Base-by-base conservation (phyloP, 2,888 invertebrate species). In the Dicycla oo region DNA sequence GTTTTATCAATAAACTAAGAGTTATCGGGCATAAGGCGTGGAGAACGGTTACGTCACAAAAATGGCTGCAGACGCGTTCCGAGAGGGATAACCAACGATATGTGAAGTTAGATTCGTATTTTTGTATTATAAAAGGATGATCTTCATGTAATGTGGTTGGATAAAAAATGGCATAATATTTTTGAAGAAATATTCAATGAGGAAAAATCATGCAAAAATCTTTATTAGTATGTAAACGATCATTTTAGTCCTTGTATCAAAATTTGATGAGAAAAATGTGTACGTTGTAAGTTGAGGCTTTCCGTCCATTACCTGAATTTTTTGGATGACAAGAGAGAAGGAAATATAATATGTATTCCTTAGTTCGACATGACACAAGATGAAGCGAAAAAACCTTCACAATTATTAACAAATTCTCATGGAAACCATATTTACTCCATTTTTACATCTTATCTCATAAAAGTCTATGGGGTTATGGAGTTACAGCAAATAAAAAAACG, bases 1-100 rank as follows among this genome's bases (percentile, higher is more conserved):
- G 69, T 71, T 67, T 81, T 78, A 67, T 81, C 82, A 77, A 78
- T 72, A 81, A 63, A 65, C 64, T 20, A 40, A 64, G 69, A 75
- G 43, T 60, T 54, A 38, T 67, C 67, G 66, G 11, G 38, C 30
- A 61, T 61, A 65, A 69, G 47, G 51, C 64, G 64, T 57, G 34
- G 51, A 40, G 43, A 54, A 54, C 5, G 53, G 40, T 69, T 45
- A 81, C 78, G 69, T 81, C 76, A 78, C 56, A 13, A 23, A 45
- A 30, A 47, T 69, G 54, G 76, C 54, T 51, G 51, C 34, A n/a
- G 26, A 30, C 23, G 11, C 20, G 10, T 20, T 10, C 45, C 8
- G 20, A 80, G 61, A 75, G 2, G 6, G 30, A 60, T 58, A 18
- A 53, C n/a, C 38, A 51, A 62, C 26, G 54, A 49, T 69, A 64